Evolutionary conservation across 92 coral and sea anemone genomes (phyloP).

Genomic region (Montipora capitata): DNA sequence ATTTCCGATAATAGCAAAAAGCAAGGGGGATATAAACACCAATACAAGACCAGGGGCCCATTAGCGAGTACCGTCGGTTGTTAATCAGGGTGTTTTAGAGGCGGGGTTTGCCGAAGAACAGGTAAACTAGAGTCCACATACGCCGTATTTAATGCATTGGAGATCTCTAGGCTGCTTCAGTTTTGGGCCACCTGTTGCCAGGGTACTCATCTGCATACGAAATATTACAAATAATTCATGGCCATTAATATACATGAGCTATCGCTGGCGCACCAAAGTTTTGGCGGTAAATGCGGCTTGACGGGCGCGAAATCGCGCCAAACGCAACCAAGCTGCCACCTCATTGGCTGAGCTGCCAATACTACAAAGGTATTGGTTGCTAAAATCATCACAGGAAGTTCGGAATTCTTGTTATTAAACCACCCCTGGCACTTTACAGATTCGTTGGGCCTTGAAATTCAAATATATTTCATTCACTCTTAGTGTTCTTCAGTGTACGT

Average conservation of each 20-base stretch:
- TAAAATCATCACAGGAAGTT: constrained; percentile 38
- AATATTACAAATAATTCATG: constrained; percentile 89
- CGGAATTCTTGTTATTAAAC: constrained; percentile 40
- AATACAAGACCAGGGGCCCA: constrained; percentile 34
- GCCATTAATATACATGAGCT: constrained; percentile 51
- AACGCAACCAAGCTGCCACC: constrained; percentile 41
- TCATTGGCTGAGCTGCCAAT: constrained; percentile 44
- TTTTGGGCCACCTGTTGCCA: constrained; percentile 97
- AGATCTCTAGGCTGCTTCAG: constrained; percentile 56
- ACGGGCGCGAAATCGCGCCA: constrained; percentile 57
- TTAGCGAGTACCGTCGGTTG: constrained; percentile 44
- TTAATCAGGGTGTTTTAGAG: constrained; percentile 66
- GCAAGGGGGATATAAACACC: constrained; percentile 54
- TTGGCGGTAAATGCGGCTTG: constrained; percentile 68
- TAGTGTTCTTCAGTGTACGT: constrained; percentile 9
- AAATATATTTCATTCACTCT: constrained; percentile 19
- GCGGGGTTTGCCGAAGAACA: constrained; percentile 60
- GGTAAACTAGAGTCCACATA: constrained; percentile 40
- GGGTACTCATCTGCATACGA: constrained; percentile 92
- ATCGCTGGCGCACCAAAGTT: constrained; percentile 46
- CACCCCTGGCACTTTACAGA: constrained; percentile 15
- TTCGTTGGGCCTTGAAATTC: constrained; percentile 28
- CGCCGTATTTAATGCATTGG: constrained; percentile 18
- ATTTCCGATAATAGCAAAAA: constrained; percentile 75
- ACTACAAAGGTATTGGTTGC: constrained; percentile 16